Evolutionary conservation across 2,113 vertebrate genomes (phyloP).

Genomic region (Peucedramus taeniatus): DNA sequence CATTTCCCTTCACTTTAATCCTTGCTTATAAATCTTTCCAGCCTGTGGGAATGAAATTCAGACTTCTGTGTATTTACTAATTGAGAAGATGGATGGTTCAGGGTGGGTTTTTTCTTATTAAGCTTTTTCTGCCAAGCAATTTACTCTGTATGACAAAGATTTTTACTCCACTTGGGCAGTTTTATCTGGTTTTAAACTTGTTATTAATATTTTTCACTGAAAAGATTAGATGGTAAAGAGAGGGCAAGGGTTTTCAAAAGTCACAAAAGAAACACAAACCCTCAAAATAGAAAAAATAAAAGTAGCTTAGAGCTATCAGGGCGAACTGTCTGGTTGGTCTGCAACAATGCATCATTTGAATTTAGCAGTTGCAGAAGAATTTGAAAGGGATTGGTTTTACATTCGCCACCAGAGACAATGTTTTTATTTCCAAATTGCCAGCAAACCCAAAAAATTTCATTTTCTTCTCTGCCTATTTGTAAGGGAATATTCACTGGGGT

Average conservation of each 20-base stretch:
- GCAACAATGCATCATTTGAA: not conserved
- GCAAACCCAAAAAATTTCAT: slow-evolving; percentile 33
- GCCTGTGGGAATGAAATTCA: not conserved
- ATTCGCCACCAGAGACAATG: slow-evolving; percentile 15
- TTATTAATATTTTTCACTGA: not conserved
- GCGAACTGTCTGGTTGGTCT: not conserved
- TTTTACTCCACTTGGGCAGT: not conserved
- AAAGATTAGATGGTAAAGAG: not conserved
- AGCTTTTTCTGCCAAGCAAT: not conserved
- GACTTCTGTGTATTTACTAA: not conserved
- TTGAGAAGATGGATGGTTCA: not conserved
- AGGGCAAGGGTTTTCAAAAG: not conserved
- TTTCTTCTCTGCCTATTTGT: slow-evolving; percentile 3
- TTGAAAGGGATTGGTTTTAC: slow-evolving; percentile 1
- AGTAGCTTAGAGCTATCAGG: not conserved
- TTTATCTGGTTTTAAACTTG: not conserved
- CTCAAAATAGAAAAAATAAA: not conserved
- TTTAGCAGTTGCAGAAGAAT: not conserved
- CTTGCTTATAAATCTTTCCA: not conserved
- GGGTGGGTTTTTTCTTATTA: not conserved
- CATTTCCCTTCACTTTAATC: not conserved
- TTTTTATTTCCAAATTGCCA: slow-evolving; percentile 55
- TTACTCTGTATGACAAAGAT: not conserved
- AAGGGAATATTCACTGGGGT: slow-evolving; percentile 43
- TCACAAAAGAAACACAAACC: not conserved